A percentile compares a stretch with the other conserved stretches of the same genome.
These are phyloP conservation scores for Euzetes globulus DNA, from an alignment of 2,888 invertebrate species.

Conservation along the genomic window DNA sequence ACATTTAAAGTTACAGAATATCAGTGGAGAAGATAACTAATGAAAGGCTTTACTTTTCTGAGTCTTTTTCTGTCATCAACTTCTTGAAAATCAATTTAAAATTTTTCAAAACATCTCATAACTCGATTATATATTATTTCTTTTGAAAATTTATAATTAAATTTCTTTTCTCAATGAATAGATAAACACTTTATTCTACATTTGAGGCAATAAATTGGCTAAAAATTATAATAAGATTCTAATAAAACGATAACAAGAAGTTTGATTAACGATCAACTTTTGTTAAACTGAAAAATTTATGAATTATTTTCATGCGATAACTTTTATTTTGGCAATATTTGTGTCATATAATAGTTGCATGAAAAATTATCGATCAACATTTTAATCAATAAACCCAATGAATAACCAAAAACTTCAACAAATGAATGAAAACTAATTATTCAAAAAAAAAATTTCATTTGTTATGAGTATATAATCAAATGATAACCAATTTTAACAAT, in stretches of 20 bases:
- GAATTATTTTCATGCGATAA: background rate
- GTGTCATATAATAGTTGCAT: background rate
- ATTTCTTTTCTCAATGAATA: background rate
- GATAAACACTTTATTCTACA: slow-evolving; percentile 3
- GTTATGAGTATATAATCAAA: no score
- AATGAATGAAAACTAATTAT: no score
- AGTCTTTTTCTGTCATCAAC: slow-evolving; percentile 8
- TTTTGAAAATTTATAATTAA: slow-evolving; percentile 21
- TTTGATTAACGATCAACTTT: slow-evolving; percentile 16
- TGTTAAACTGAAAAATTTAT: background rate
- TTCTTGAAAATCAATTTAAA: background rate
- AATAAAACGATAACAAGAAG: slow-evolving; percentile 13
- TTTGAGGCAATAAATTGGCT: slow-evolving; percentile 12
- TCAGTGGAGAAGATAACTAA: background rate
- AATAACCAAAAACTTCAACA: background rate
- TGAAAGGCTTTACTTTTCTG: background rate
- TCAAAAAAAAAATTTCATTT: no score
- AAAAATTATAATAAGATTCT: slow-evolving; percentile 25
- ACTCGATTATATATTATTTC: background rate
- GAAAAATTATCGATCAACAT: background rate
- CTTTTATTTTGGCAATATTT: background rate
- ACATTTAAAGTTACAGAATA: background rate
- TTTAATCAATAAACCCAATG: background rate
- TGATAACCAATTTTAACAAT: no score
- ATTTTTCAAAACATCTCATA: slow-evolving; percentile 13